Evolutionary conservation across 92 coral and sea anemone species (phyloP).

Genomic region (Blastomussa wellsi): DNA sequence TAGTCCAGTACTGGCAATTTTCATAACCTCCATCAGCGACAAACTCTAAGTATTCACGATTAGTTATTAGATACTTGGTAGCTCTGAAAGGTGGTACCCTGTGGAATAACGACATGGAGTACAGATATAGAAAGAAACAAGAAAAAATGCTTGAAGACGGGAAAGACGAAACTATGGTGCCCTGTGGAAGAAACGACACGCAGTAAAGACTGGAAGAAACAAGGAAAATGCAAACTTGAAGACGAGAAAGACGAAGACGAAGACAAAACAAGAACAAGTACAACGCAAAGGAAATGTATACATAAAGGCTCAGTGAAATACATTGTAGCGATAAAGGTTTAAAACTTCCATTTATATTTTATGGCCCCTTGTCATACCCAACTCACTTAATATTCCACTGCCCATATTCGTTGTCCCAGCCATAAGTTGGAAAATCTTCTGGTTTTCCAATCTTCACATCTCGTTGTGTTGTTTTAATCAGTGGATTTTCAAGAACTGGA

Average conservation of each 20-base stretch:
- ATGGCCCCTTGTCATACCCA: conserved; percentile 20
- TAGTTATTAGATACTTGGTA: conserved; percentile 63
- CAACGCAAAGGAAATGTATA: too few species aligned
- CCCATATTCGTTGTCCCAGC: conserved; percentile 84
- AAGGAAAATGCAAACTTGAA: too few species aligned
- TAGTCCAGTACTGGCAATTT: conserved; percentile 56
- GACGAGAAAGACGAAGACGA: too few species aligned
- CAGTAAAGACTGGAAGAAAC: too few species aligned
- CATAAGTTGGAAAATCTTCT: conserved; percentile 75
- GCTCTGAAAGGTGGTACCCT: conserved; percentile 74
- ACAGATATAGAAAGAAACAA: neutral
- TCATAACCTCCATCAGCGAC: conserved; percentile 65
- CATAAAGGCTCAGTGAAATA: neutral
- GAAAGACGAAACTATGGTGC: too few species aligned
- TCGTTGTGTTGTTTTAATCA: conserved; percentile 48
- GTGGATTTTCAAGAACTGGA: conserved; percentile 57
- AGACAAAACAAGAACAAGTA: too few species aligned
- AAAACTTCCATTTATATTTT: too few species aligned
- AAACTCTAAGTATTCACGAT: conserved; percentile 67
- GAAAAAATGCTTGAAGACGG: neutral
- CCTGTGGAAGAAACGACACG: too few species aligned
- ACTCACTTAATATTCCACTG: conserved; percentile 68
- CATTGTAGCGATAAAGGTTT: too few species aligned
- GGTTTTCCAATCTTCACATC: conserved; percentile 70
- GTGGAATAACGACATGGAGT: too few species aligned